A percentile compares a stretch with the other conserved stretches of the same genome.
Evolutionary conservation across 2,888 invertebrate species (phyloP).

Genomic region (Copidosoma aretas): DNA sequence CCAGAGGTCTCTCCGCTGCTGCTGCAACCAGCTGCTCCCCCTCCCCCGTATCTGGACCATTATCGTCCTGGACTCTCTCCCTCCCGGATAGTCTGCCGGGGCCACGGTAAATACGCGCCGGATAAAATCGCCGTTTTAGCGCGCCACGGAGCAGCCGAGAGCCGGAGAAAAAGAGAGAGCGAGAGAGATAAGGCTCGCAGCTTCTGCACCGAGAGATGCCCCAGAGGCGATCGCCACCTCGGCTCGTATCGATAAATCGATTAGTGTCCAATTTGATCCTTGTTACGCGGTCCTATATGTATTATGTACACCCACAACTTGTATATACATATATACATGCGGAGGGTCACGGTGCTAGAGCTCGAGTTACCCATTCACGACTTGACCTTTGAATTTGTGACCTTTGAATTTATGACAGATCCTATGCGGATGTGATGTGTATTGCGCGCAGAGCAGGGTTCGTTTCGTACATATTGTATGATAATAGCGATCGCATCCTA

Average conservation of each 20-base stretch:
- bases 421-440: no score
- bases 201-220: conserved; percentile 35
- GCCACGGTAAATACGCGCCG: conserved; percentile 48
- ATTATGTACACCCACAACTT: no score
- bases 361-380: no score
- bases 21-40: neutral
- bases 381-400: no score
- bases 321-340: no score
- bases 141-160: no score
- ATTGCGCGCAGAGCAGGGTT: no score
- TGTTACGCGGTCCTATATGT: conserved; percentile 4
- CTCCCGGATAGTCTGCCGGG: conserved; percentile 19
- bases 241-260: conserved; percentile 48
- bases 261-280: conserved; percentile 39
- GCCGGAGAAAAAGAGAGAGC: no score
- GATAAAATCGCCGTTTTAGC: conserved; percentile 54
- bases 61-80: conserved; percentile 47
- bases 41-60: conserved; percentile 49
- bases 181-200: conserved; percentile 41
- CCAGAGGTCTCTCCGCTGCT: conserved; percentile 32
- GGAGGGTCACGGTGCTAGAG: no score
- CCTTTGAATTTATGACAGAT: no score
- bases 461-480: no score
- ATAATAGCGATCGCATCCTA: no score
- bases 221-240: conserved; percentile 47